Evolutionary conservation across 2,113 vertebrate genomes (phyloP), one percentile per base, ranked within the genome.

Genomic region (Istiophorus platypterus): DNA sequence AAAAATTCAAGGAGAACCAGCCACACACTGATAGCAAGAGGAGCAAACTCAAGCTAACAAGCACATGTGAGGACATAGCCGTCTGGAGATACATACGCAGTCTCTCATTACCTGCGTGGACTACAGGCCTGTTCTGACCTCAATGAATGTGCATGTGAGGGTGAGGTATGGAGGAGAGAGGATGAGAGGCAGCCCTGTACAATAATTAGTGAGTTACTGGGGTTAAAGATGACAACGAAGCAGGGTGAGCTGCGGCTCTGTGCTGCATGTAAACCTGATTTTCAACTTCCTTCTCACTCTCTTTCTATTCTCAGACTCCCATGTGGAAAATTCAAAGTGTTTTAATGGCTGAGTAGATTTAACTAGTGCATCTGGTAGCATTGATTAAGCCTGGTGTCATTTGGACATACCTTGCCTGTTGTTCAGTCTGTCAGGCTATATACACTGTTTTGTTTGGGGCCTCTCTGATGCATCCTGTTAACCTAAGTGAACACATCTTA

Each of bases 91-190:
- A n/a, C 49, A 22, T 22, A 20, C 15, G 58, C 31, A 10, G 41
- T 76, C 85, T 92, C 37, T 92, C 77, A 92, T 93, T 89, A 92
- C 82, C 80, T 86, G 84, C 68, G 2, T 9, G 31, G 57, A 81
- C 84, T 83, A 27, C 39, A 80, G 76, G 45, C 76, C 72, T 61
- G 75, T 78, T 64, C 56, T 82, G 77, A 91, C 88, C 85, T 85
- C 81, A 34, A 8, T 64, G n/a, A 57, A 49, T 47, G 76, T 54
- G 62, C 54, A 29, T 54, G 27, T 34, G 72, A n/a, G 41, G 31
- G 26, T n/a, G 57, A 24, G 58, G 52, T 56, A 42, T 17, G 45
- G 29, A 34, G 42, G 68, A 26, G n/a, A n/a, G 22, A 52, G 59
- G 59, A 45, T 52, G 73, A 76, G 27, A 81, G 49, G 63, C 54